Evolutionary conservation across 2,888 invertebrate genomes (phyloP).

Genomic region (Cryptocheilus praepositus): DNA sequence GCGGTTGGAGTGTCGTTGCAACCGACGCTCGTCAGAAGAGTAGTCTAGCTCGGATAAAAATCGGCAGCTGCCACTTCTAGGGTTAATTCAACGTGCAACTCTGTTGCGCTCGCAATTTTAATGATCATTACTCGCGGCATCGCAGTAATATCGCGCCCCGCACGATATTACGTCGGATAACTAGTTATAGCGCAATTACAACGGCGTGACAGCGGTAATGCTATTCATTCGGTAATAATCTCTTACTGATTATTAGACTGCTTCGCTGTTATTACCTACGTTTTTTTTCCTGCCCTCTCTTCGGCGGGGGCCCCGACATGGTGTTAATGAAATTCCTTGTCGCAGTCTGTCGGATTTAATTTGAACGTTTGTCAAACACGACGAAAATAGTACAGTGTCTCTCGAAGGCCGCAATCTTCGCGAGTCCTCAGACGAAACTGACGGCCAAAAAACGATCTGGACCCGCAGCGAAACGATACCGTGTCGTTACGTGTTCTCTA

Average conservation of each 20-base stretch:
- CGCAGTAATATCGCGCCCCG: conserved; percentile 22
- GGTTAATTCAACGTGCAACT: conserved; percentile 16
- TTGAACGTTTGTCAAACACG: not conserved
- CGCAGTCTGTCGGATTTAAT: conserved; percentile 11
- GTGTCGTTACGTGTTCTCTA: too few species aligned
- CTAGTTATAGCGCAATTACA: conserved; percentile 35
- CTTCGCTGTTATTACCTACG: conserved; percentile 24
- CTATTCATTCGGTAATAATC: conserved; percentile 39
- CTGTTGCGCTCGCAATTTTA: conserved; percentile 34
- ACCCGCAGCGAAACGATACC: too few species aligned
- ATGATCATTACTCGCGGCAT: conserved; percentile 40
- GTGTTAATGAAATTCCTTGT: conserved; percentile 28
- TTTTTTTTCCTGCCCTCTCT: not conserved
- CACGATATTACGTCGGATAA: conserved; percentile 37
- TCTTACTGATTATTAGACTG: conserved; percentile 21
- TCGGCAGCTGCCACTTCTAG: too few species aligned
- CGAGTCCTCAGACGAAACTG: too few species aligned
- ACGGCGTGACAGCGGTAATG: conserved; percentile 22
- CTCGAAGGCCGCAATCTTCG: too few species aligned
- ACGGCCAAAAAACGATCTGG: too few species aligned
- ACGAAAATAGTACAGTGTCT: too few species aligned
- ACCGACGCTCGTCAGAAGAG: too few species aligned
- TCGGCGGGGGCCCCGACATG: conserved; percentile 12
- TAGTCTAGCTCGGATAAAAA: too few species aligned
- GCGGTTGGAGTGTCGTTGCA: not conserved